Evolutionary conservation across 2,113 vertebrate genomes (phyloP).

Genomic region (Alectura lathami): DNA sequence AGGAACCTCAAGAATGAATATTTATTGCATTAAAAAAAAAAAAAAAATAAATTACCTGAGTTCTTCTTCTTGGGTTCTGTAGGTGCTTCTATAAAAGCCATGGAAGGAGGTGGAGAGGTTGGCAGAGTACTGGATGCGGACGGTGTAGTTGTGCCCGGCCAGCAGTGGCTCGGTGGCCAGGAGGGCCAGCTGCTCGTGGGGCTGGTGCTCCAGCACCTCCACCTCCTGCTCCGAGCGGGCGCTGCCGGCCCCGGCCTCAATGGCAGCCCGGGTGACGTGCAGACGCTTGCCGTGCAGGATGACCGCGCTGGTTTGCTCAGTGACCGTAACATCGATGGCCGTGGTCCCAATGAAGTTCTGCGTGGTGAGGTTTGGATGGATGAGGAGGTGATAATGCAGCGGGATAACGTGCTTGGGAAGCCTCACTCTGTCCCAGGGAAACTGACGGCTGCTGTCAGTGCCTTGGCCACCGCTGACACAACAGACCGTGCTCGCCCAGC

Average conservation of each 20-base stretch:
- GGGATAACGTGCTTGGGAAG: slow-evolving; percentile 82
- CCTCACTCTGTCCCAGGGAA: slow-evolving; percentile 86
- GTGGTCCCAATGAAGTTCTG: slow-evolving; percentile 78
- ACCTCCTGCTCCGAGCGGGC: neutral
- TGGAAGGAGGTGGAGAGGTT: slow-evolving; percentile 84
- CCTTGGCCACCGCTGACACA: neutral
- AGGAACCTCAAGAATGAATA: neutral
- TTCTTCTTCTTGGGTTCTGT: slow-evolving; percentile 82
- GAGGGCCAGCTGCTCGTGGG: slow-evolving; percentile 83
- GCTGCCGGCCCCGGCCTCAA: slow-evolving; percentile 55
- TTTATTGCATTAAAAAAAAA: neutral
- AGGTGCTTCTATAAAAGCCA: slow-evolving; percentile 92
- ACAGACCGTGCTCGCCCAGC: neutral
- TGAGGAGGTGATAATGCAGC: slow-evolving; percentile 81
- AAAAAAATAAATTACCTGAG: slow-evolving; percentile 75
- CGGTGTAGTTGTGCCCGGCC: slow-evolving; percentile 73
- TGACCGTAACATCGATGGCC: slow-evolving; percentile 77
- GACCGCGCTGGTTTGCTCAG: slow-evolving; percentile 73
- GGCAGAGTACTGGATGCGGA: slow-evolving; percentile 79
- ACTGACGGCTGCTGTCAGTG: slow-evolving; percentile 52
- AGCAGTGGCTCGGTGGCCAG: slow-evolving; percentile 68
- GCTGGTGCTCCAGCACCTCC: slow-evolving; percentile 77
- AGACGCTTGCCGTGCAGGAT: slow-evolving; percentile 85
- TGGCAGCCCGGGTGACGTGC: slow-evolving; percentile 65
- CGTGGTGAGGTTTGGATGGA: slow-evolving; percentile 89